These are phyloP conservation scores for Spheniscus mendiculus DNA, from an alignment of 2,113 vertebrate genomes.

Conservation along the genomic window DNA sequence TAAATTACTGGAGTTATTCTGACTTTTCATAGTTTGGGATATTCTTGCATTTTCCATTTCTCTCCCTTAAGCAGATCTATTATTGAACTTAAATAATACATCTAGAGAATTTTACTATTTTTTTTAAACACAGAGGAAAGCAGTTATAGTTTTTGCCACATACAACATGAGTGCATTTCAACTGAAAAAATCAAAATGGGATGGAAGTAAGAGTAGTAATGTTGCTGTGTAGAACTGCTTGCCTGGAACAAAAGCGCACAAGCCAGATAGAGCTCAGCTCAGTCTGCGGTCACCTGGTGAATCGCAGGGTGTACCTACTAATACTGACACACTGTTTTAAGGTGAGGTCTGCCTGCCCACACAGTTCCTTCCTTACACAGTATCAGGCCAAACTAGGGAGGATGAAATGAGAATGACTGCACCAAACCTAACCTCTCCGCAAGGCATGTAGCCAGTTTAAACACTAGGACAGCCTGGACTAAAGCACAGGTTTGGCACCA, in stretches of 20 bases:
- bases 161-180: neutral
- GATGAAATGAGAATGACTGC: neutral
- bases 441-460: neutral
- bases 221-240: neutral
- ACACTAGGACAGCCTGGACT: neutral
- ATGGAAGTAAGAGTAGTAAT: neutral
- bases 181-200: neutral
- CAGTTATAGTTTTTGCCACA: neutral
- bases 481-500: neutral
- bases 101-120: neutral
- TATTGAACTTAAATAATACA: neutral
- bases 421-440: neutral
- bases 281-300: neutral
- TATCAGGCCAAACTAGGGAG: neutral
- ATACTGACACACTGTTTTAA: neutral
- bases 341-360: neutral
- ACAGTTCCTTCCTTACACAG: neutral
- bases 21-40: neutral
- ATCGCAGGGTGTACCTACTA: neutral
- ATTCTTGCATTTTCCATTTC: neutral
- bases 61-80: neutral
- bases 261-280: neutral
- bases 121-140: neutral
- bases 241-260: neutral
- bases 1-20: neutral